phyloP scores from a whole-genome alignment of 2,888 invertebrate species.

The Punctoribates punctum region DNA sequence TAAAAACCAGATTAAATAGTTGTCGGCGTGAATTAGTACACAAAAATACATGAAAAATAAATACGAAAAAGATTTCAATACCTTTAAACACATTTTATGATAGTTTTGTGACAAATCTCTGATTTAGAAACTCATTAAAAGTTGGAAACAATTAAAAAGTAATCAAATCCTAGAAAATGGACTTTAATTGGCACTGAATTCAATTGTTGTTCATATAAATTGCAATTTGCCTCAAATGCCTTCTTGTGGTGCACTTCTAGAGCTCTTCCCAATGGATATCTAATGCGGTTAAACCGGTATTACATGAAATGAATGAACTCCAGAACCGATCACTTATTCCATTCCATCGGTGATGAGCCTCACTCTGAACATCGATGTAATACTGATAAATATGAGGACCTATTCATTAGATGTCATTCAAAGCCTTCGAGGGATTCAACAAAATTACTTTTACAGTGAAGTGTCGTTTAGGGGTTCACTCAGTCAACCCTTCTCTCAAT shows the following conservation, averaged over 20 bases:
- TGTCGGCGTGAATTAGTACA: no score
- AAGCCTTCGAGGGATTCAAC: not conserved
- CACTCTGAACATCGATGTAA: not conserved
- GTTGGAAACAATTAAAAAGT: not conserved
- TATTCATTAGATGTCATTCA: not conserved
- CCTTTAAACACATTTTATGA: not conserved
- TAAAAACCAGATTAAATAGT: no score
- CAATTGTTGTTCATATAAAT: not conserved
- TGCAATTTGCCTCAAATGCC: not conserved
- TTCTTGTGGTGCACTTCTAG: not conserved
- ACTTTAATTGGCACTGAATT: not conserved
- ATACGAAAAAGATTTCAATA: not conserved
- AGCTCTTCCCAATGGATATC: not conserved
- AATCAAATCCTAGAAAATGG: not conserved
- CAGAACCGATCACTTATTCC: conserved; percentile 19
- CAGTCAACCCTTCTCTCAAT: not conserved
- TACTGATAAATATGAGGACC: not conserved
- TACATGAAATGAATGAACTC: conserved; percentile 37
- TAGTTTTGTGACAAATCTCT: not conserved
- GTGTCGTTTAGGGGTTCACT: conserved; percentile 33
- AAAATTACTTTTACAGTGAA: conserved; percentile 29
- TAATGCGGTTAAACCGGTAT: conserved; percentile 37
- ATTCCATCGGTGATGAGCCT: conserved; percentile 12
- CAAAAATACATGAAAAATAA: no score
- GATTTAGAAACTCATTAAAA: not conserved